These are phyloP conservation scores for Linnaemya vulpina DNA, from an alignment of 2,888 invertebrate species.

Conservation along the genomic window DNA sequence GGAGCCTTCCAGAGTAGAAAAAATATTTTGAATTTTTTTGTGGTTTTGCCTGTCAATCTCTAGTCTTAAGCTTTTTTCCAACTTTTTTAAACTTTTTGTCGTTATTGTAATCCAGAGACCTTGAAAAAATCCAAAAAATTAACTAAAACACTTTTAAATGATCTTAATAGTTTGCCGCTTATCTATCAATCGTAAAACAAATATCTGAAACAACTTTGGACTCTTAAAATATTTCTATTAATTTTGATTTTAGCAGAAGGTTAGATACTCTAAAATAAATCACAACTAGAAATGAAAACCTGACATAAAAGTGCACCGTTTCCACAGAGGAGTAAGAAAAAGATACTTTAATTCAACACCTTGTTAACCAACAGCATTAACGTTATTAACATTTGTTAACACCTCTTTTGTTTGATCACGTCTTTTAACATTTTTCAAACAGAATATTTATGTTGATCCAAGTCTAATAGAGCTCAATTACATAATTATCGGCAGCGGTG, in stretches of 20 bases:
- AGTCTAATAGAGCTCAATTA: constrained; percentile 69
- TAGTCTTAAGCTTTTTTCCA: too few relatives aligned
- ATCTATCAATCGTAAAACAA: too few relatives aligned
- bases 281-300: too few relatives aligned
- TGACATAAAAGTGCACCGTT: too few relatives aligned
- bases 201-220: too few relatives aligned
- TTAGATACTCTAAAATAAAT: too few relatives aligned
- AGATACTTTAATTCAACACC: constrained; percentile 15
- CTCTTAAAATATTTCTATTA: too few relatives aligned
- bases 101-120: background rate
- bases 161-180: background rate
- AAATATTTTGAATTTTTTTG: too few relatives aligned
- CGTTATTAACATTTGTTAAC: constrained; percentile 55
- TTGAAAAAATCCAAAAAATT: background rate
- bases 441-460: constrained; percentile 68
- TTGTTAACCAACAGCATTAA: constrained; percentile 35
- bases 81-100: background rate
- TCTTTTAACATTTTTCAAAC: constrained; percentile 32
- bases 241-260: too few relatives aligned
- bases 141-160: background rate
- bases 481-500: constrained; percentile 66
- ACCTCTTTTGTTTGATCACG: constrained; percentile 51
- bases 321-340: background rate
- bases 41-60: too few relatives aligned
- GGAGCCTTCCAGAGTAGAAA: too few relatives aligned